phyloP scores from a whole-genome alignment of 1,140 invertebrate species.

The Conus betulinus region DNA sequence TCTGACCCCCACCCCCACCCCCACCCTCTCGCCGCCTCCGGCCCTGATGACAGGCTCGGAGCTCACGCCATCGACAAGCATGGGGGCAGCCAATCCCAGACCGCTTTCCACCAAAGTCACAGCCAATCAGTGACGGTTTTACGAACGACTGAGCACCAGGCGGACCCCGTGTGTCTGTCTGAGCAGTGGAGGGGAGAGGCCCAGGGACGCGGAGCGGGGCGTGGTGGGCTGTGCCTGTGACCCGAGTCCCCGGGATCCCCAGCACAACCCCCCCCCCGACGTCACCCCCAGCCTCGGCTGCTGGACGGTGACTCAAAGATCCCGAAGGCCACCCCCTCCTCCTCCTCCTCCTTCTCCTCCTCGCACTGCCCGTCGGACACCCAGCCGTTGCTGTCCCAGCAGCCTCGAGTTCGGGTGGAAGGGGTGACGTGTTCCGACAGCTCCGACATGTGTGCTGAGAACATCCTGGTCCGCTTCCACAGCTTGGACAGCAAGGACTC shows the following conservation, averaged over 20 bases:
- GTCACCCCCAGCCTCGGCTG: too few relatives aligned
- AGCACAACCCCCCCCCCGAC: too few relatives aligned
- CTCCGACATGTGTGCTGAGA: slow-evolving; percentile 22
- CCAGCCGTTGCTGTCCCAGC: slow-evolving; percentile 16
- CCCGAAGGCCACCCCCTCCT: too few relatives aligned
- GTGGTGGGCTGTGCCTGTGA: neutral
- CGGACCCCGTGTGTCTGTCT: neutral
- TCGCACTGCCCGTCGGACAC: slow-evolving; percentile 4
- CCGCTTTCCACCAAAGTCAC: neutral
- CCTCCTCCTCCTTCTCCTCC: neutral
- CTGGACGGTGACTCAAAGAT: too few relatives aligned
- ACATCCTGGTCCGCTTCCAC: slow-evolving; percentile 20
- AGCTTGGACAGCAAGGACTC: slow-evolving; percentile 5
- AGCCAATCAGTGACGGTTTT: neutral
- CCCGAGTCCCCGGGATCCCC: neutral
- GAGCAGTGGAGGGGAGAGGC: neutral
- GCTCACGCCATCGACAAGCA: neutral
- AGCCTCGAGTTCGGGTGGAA: neutral
- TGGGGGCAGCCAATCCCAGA: neutral
- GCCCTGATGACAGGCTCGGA: neutral
- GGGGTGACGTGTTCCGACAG: neutral
- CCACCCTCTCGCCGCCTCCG: neutral
- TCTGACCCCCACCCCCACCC: neutral
- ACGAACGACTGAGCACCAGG: neutral
- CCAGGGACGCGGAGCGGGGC: too few relatives aligned